Conservation (phyloP, 2,888 invertebrate genomes). For the Lithosia quadra region DNA sequence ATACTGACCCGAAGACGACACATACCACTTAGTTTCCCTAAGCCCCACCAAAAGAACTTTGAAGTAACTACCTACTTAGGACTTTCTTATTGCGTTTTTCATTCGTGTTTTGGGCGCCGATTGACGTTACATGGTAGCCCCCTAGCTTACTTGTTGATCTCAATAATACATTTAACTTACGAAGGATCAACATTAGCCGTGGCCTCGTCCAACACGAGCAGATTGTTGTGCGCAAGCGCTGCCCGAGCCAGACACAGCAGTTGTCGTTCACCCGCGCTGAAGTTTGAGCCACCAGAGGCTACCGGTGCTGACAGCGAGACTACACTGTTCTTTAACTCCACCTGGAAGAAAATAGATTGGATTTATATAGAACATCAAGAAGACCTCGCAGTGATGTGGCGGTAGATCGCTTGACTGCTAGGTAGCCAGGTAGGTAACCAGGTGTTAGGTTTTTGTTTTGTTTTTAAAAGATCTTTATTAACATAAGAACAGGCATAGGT, state of each 20-base stretch:
- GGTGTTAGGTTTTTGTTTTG: too few species aligned
- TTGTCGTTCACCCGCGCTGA: slow-evolving; percentile 96
- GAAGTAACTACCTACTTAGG: too few species aligned
- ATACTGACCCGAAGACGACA: too few species aligned
- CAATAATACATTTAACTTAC: slow-evolving; percentile 69
- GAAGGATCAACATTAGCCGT: slow-evolving; percentile 96
- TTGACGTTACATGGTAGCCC: too few species aligned
- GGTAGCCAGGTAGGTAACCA: too few species aligned
- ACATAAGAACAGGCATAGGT: too few species aligned
- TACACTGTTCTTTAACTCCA: slow-evolving; percentile 91
- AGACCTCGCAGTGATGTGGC: not conserved
- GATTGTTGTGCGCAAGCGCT: slow-evolving; percentile 92
- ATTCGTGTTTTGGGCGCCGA: too few species aligned
- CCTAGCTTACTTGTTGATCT: not conserved
- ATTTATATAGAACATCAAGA: not conserved
- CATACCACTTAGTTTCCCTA: too few species aligned
- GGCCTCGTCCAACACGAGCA: slow-evolving; percentile 96
- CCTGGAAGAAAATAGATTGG: slow-evolving; percentile 70
- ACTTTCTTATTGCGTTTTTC: too few species aligned
- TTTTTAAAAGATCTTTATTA: too few species aligned
- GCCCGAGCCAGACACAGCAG: slow-evolving; percentile 94
- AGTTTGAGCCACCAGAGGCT: slow-evolving; percentile 92
- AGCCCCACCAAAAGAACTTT: too few species aligned
- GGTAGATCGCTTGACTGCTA: too few species aligned
- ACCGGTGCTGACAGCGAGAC: slow-evolving; percentile 88